A percentile compares a stretch with the other conserved stretches of the same genome.
These are phyloP conservation scores for Ellobius talpinus DNA, from an alignment of 2,113 vertebrate species.

Conservation along the genomic window DNA sequence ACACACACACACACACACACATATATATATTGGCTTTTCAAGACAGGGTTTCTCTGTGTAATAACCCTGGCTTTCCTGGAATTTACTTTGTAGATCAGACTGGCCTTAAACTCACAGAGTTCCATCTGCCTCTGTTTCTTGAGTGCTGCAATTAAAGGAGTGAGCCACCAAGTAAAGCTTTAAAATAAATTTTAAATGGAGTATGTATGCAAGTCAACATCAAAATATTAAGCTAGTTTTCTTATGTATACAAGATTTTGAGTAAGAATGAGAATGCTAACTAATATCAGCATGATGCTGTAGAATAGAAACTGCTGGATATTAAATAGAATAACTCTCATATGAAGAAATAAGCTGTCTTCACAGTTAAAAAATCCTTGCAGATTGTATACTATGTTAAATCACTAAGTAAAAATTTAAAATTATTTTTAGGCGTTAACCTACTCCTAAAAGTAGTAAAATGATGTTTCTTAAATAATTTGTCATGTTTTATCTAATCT, in stretches of 20 bases:
- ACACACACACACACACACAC: no score
- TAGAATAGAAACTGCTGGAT: neutral
- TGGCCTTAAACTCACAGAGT: neutral
- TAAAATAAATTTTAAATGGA: neutral
- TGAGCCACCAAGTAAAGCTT: neutral
- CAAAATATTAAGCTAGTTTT: slow-evolving; percentile 32
- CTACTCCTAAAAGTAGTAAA: neutral
- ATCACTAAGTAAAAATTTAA: slow-evolving; percentile 39
- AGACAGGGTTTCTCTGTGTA: neutral
- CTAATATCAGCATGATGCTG: neutral
- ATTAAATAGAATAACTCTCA: neutral
- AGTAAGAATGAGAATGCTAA: slow-evolving; percentile 4
- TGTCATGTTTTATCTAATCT: slow-evolving; percentile 64
- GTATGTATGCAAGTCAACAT: neutral
- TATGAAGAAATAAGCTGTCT: slow-evolving; percentile 40
- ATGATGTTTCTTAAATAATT: slow-evolving; percentile 41
- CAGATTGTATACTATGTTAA: slow-evolving; percentile 71
- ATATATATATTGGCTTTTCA: neutral
- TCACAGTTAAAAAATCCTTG: slow-evolving; percentile 36
- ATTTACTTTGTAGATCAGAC: neutral
- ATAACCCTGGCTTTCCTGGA: neutral
- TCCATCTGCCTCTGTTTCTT: neutral
- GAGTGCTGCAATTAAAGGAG: neutral
- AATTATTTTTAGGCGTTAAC: slow-evolving; percentile 4
- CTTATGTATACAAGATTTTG: neutral